Base-by-base conservation (phyloP, 2,797 vertebrate species). In the Nyctibius grandis region DNA sequence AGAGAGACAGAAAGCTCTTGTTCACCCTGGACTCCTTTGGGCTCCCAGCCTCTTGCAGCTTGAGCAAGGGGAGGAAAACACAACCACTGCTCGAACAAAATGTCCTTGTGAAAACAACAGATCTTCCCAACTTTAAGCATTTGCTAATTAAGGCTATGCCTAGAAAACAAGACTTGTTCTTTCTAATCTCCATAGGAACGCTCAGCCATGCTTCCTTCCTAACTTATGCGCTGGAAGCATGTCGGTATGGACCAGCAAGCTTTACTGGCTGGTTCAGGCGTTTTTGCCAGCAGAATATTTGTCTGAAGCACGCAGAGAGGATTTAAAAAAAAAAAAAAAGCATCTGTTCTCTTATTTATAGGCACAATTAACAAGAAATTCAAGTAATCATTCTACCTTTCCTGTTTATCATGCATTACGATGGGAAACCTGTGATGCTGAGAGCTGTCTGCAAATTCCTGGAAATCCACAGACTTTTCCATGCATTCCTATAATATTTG, bases 201-300 rank as follows among this genome's bases (percentile, higher is more conserved):
- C 48, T 82, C 84, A 63, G 87, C 67, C 84, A 44, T 36, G 70
- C 68, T 96, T 97, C 97, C 97, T 97, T 97, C 94, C 96, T 92
- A 91, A 88, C 38, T 25, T 73, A n/a, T 14, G 45, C 56, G 22
- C 59, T 56, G 78, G 59, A 79, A 89, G 18, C 21, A 12, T 51
- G 72, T 44, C 48, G 23, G 21, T 20, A 13, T 23, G 31, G 15
- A 34, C 34, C 25, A 81, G 38, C 13, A 60, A 47, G 17, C 31
- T 57, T 42, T 60, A 42, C 28, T 68, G 77, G 45, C n/a, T 85
- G 36, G 17, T 36, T 53, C 67, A 84, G 56, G 31, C 15, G 48
- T 63, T 53, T 83, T 34, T 80, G n/a, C 31, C 40, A 87, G 75
- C 53, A 51, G 34, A 40, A 36, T n/a, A 26, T 36, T 16, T 50